A percentile compares a stretch with the other conserved stretches of the same genome.
These are phyloP conservation scores for Theristicus caerulescens DNA, from an alignment of 2,113 vertebrate genomes.

Conservation along the genomic window DNA sequence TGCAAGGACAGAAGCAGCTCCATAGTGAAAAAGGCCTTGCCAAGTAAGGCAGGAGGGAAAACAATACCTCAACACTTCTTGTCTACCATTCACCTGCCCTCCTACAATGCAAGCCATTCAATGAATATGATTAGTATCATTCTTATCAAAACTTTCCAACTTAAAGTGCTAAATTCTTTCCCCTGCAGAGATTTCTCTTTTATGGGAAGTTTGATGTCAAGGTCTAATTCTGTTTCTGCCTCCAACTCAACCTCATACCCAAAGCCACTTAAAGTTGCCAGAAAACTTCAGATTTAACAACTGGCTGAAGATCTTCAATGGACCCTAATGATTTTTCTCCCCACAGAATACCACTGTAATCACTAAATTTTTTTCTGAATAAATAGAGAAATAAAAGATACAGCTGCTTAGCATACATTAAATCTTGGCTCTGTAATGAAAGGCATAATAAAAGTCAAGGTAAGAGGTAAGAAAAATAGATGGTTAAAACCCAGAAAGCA, in stretches of 20 bases:
- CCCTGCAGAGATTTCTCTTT: neutral
- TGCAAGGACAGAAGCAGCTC: neutral
- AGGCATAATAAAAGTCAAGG: neutral
- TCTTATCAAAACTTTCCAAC: conserved; percentile 2
- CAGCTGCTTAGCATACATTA: neutral
- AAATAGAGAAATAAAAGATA: neutral
- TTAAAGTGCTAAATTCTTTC: neutral
- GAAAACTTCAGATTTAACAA: neutral
- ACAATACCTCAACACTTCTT: conserved; percentile 13
- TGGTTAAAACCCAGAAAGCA: neutral
- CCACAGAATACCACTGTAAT: neutral
- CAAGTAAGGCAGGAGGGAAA: conserved; percentile 16
- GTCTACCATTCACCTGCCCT: conserved; percentile 5
- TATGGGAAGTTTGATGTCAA: neutral
- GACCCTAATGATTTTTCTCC: neutral
- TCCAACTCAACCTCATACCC: neutral
- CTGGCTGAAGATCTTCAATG: neutral
- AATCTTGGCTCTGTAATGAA: neutral
- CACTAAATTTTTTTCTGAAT: neutral
- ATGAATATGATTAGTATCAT: neutral
- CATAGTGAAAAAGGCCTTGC: neutral
- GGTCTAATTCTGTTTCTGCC: neutral
- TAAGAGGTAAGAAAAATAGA: neutral
- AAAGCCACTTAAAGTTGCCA: neutral
- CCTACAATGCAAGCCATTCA: neutral